Percentiles rank a stretch among this genome's conserved stretches.
Conservation (phyloP, 2,797 vertebrate species). For the Dicrostonyx torquatus region DNA sequence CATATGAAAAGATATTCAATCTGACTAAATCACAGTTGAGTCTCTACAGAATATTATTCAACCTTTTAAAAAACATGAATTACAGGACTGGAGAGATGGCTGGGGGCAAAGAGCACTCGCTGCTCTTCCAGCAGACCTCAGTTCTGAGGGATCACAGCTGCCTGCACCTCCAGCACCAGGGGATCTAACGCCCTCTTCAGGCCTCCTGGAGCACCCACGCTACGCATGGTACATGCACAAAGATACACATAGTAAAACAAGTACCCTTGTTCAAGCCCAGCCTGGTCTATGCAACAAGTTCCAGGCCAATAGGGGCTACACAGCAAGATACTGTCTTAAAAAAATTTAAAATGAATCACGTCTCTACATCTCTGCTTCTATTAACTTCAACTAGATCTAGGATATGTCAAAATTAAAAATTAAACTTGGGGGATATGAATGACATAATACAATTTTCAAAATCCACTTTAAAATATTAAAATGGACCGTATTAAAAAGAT, state of each 20-base stretch:
- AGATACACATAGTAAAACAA: not conserved
- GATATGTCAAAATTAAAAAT: not conserved
- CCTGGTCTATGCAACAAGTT: not conserved
- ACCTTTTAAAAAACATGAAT: not conserved
- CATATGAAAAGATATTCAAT: not conserved
- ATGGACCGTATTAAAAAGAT: constrained; percentile 4
- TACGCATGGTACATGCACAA: not conserved
- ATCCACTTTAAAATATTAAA: not conserved
- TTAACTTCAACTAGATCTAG: not conserved
- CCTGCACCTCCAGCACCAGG: too few relatives aligned
- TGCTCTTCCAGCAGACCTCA: not conserved
- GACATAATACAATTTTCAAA: not conserved
- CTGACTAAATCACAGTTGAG: constrained; percentile 28
- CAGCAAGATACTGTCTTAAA: not conserved
- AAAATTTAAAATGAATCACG: not conserved
- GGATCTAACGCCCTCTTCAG: not conserved
- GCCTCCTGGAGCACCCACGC: not conserved
- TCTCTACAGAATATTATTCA: constrained; percentile 7
- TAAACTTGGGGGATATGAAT: constrained; percentile 5
- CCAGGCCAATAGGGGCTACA: not conserved
- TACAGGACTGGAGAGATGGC: not conserved
- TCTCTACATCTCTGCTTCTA: not conserved
- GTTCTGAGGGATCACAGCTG: not conserved
- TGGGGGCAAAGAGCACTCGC: not conserved
- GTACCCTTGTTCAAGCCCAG: not conserved